phyloP scores from a whole-genome alignment of 2,797 vertebrate genomes.

The Sebastes matsubarae region DNA sequence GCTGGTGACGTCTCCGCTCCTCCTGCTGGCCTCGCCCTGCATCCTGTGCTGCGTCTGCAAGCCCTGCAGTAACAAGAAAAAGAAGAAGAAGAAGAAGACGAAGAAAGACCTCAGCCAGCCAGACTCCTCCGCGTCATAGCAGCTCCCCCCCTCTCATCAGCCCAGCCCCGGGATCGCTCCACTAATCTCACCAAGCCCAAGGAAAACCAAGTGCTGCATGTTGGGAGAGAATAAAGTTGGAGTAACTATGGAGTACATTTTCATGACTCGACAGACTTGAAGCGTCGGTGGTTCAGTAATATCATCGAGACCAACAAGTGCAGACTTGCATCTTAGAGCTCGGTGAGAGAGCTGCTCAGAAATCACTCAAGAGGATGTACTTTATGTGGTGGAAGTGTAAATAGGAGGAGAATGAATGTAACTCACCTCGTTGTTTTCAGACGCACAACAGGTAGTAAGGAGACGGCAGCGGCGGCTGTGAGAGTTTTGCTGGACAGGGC shows the following conservation, averaged over 20 bases:
- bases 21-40: slow-evolving; percentile 94
- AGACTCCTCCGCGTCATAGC: slow-evolving; percentile 70
- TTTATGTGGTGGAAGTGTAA: slow-evolving; percentile 31
- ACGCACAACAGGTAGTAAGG: slow-evolving; percentile 20
- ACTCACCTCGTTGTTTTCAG: slow-evolving; percentile 18
- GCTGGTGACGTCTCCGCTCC: slow-evolving; percentile 93
- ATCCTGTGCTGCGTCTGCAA: slow-evolving; percentile 96
- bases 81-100: slow-evolving; percentile 68
- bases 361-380: not conserved
- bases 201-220: slow-evolving; percentile 11
- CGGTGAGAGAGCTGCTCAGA: slow-evolving; percentile 23
- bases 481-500: slow-evolving; percentile 19
- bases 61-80: slow-evolving; percentile 84
- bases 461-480: not conserved
- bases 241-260: slow-evolving; percentile 21
- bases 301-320: not conserved
- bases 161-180: slow-evolving; percentile 5
- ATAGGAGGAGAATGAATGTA: slow-evolving; percentile 45
- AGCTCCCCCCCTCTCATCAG: slow-evolving; percentile 8
- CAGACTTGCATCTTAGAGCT: slow-evolving; percentile 9
- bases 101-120: slow-evolving; percentile 70
- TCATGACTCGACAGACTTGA: not conserved
- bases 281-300: not conserved
- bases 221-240: not conserved
- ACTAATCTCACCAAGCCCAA: not conserved